Conservation (phyloP, 2,888 invertebrate genomes). For the Germaria angustata region DNA sequence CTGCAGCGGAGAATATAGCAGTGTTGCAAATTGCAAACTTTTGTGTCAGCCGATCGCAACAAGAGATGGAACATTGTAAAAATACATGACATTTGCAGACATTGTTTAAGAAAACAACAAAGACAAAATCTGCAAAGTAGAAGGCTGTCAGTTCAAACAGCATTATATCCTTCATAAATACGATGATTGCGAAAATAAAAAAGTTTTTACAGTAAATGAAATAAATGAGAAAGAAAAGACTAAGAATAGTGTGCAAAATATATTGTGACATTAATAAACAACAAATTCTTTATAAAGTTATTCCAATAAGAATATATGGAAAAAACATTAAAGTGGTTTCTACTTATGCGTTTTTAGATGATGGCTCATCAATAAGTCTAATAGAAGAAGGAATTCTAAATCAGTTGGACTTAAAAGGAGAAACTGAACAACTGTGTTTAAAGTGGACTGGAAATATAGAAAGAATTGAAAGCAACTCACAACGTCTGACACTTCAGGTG, state of each 20-base stretch:
- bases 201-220: neutral
- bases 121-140: conserved; percentile 24
- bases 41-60: conserved; percentile 40
- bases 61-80: conserved; percentile 51
- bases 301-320: too few relatives aligned
- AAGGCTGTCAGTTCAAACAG: too few relatives aligned
- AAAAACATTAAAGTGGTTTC: conserved; percentile 33
- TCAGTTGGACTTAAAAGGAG: conserved; percentile 47
- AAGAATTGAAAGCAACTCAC: too few relatives aligned
- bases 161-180: conserved; percentile 50
- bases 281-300: too few relatives aligned
- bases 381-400: conserved; percentile 59
- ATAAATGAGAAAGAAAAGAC: neutral
- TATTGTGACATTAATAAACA: conserved; percentile 7
- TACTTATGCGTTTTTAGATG: too few relatives aligned
- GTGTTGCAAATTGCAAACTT: conserved; percentile 26
- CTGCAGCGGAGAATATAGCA: conserved; percentile 29
- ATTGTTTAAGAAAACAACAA: conserved; percentile 49
- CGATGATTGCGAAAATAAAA: too few relatives aligned
- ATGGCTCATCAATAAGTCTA: too few relatives aligned
- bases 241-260: conserved; percentile 14
- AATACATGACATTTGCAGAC: conserved; percentile 27
- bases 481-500: conserved; percentile 39
- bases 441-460: too few relatives aligned
- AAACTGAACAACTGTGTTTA: conserved; percentile 53